phyloP scores from a whole-genome alignment of 2,797 vertebrate genomes.

The Pangasius djambal region DNA sequence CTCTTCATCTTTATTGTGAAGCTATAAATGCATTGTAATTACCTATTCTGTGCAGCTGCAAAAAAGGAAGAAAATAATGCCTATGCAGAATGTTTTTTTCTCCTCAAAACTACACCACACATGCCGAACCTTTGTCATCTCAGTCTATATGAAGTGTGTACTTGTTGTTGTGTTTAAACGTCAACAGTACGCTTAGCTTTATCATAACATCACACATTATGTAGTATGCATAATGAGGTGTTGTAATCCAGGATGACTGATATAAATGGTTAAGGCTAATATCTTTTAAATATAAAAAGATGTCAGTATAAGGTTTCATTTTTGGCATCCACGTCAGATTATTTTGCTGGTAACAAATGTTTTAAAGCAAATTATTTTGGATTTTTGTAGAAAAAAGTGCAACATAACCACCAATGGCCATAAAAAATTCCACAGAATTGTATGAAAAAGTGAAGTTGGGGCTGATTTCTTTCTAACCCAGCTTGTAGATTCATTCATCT shows the following conservation, averaged over 20 bases:
- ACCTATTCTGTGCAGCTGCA: slow-evolving; percentile 24
- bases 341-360: background rate
- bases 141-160: background rate
- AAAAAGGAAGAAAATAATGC: slow-evolving; percentile 20
- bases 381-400: background rate
- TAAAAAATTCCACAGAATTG: background rate
- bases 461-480: background rate
- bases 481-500: background rate
- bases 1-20: slow-evolving; percentile 63
- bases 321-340: background rate
- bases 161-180: background rate
- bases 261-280: background rate
- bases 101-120: background rate
- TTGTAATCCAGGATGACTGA: background rate
- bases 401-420: background rate
- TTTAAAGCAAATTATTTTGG: background rate
- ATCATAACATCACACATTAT: background rate
- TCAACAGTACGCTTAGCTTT: background rate
- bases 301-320: background rate
- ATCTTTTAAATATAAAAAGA: background rate
- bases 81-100: background rate
- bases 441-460: background rate
- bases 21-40: slow-evolving; percentile 59
- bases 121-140: slow-evolving; percentile 3
- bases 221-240: background rate